Percentiles rank a stretch among this genome's conserved stretches.
phyloP scores from a whole-genome alignment of 2,888 invertebrate genomes.

The Lasioglossum calceatum region DNA sequence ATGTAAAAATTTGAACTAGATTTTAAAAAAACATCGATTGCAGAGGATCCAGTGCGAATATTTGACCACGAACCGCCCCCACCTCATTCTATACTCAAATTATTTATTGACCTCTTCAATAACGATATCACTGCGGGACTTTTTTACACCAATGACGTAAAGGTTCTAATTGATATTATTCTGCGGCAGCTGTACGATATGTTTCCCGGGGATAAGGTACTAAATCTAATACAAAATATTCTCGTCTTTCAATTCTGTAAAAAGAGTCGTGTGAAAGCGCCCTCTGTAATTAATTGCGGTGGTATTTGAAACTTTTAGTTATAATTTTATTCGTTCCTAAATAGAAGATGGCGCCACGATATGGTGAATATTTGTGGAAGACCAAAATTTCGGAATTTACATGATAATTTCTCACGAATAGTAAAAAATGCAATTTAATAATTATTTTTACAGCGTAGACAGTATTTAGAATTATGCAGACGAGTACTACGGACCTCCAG shows the following conservation, averaged over 20 bases:
- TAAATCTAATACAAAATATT: constrained; percentile 33
- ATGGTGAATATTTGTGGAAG: neutral
- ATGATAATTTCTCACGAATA: neutral
- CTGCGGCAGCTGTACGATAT: constrained; percentile 95
- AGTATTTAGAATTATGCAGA: constrained; percentile 92
- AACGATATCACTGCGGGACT: constrained; percentile 92
- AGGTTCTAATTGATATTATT: constrained; percentile 97
- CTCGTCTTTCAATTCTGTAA: neutral
- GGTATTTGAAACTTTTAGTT: neutral
- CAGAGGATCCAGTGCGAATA: constrained; percentile 95
- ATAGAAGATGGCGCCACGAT: neutral
- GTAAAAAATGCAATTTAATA: neutral
- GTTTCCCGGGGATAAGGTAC: constrained; percentile 93
- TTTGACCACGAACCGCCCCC: constrained; percentile 93
- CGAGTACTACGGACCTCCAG: constrained; percentile 93
- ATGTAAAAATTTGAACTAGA: too few species aligned
- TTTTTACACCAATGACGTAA: constrained; percentile 97
- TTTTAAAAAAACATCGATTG: constrained; percentile 66
- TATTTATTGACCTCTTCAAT: constrained; percentile 94
- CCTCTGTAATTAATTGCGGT: neutral
- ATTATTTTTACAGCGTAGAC: constrained; percentile 86
- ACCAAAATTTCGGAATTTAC: neutral
- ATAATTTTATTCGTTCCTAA: neutral
- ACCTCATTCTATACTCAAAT: constrained; percentile 94
- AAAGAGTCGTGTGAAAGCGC: neutral